Percentiles rank a stretch among this genome's conserved stretches.
Evolutionary conservation across 37 sponge, comb jelly and placozoan genomes (phyloP).

Genomic region (Spongilla lacustris): DNA sequence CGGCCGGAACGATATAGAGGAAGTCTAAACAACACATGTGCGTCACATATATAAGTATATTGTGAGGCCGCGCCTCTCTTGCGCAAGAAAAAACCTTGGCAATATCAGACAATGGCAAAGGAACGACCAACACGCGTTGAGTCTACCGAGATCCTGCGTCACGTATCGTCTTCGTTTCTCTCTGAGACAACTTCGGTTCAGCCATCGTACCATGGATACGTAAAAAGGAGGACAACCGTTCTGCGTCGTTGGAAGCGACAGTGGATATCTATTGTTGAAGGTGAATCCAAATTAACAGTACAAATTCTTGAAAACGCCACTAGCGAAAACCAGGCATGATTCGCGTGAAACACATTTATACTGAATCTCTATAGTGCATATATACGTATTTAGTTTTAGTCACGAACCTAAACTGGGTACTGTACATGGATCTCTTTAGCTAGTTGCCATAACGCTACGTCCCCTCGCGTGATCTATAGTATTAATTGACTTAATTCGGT

Average conservation of each 20-base stretch:
- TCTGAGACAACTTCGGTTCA: not conserved
- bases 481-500: too few relatives aligned
- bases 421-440: too few relatives aligned
- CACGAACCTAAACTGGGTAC: too few relatives aligned
- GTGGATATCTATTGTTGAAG: constrained; percentile 46
- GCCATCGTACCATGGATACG: constrained; percentile 41
- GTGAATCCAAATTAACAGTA: not conserved
- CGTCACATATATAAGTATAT: not conserved
- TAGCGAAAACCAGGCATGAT: too few relatives aligned
- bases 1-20: not conserved
- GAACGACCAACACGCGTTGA: not conserved
- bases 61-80: too few relatives aligned
- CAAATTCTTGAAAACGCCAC: too few relatives aligned
- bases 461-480: too few relatives aligned
- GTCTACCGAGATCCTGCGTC: not conserved
- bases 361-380: too few relatives aligned
- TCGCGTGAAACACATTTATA: too few relatives aligned
- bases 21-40: not conserved
- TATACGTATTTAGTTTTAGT: too few relatives aligned
- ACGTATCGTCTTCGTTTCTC: not conserved
- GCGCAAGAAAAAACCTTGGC: too few relatives aligned
- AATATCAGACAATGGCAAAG: not conserved
- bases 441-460: too few relatives aligned
- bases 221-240: constrained; percentile 50
- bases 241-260: constrained; percentile 71